phyloP scores from a whole-genome alignment of 2,888 invertebrate genomes.

The Acleris holmiana region DNA sequence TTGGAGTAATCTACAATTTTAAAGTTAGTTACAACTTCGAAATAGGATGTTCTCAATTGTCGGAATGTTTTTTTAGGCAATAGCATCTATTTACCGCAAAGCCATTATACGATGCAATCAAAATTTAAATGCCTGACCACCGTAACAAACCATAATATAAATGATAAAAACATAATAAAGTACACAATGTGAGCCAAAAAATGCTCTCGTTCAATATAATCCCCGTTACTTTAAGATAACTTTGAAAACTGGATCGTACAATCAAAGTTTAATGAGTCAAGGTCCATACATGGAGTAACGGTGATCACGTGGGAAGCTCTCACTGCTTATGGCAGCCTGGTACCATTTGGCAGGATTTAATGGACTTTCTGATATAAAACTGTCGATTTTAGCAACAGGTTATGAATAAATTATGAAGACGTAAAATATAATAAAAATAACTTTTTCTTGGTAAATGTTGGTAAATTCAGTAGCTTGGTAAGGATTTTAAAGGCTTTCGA shows the following conservation, averaged over 20 bases:
- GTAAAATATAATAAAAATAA: background rate
- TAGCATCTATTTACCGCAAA: background rate
- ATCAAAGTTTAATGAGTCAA: conserved; percentile 24
- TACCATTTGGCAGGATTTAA: background rate
- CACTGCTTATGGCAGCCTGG: conserved; percentile 6
- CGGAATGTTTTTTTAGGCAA: background rate
- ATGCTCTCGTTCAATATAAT: conserved; percentile 14
- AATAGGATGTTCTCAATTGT: no score
- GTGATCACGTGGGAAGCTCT: conserved; percentile 23
- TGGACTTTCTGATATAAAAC: background rate
- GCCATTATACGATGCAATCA: background rate
- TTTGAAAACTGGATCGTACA: conserved; percentile 19
- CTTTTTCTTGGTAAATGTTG: no score
- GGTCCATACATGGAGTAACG: conserved; percentile 31
- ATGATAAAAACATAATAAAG: conserved; percentile 2
- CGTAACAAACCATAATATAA: conserved; percentile 6
- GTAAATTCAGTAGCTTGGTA: no score
- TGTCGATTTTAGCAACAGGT: background rate
- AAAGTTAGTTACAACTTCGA: no score
- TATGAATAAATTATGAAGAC: background rate
- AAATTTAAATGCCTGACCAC: background rate
- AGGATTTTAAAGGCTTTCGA: no score
- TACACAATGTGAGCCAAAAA: conserved; percentile 14
- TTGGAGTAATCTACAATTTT: no score
- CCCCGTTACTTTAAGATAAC: conserved; percentile 21